Evolutionary conservation across 2,797 vertebrate genomes (phyloP).

Genomic region (Liparis tanakae): DNA sequence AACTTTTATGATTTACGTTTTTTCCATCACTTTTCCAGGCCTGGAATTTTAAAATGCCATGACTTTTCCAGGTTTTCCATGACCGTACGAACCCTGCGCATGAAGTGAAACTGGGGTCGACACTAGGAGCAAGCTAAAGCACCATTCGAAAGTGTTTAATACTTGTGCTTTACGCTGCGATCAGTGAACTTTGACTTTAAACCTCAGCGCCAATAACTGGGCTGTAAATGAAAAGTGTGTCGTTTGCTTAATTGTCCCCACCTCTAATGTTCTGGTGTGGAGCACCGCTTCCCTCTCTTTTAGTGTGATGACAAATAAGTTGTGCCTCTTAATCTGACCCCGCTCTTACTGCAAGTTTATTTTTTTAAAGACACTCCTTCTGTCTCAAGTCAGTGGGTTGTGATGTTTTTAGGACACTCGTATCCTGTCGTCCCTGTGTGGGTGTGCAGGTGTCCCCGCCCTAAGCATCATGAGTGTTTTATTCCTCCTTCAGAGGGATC

Average conservation of each 20-base stretch:
- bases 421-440: not conserved
- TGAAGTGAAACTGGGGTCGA: not conserved
- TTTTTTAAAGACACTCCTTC: not conserved
- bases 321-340: not conserved
- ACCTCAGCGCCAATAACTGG: not conserved
- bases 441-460: constrained; percentile 14
- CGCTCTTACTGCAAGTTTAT: not conserved
- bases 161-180: not conserved
- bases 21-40: too few species aligned
- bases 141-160: not conserved
- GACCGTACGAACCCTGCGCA: too few species aligned
- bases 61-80: too few species aligned
- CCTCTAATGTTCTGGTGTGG: not conserved
- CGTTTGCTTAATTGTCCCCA: not conserved
- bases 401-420: not conserved
- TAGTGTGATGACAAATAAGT: not conserved
- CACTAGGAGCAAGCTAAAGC: not conserved
- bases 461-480: not conserved
- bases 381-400: not conserved
- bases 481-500: not conserved
- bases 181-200: not conserved
- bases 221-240: not conserved
- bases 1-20: too few species aligned
- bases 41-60: too few species aligned
- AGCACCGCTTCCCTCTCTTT: not conserved